Base-by-base conservation (phyloP, 2,888 invertebrate species). In the Thymelicus acteon region DNA sequence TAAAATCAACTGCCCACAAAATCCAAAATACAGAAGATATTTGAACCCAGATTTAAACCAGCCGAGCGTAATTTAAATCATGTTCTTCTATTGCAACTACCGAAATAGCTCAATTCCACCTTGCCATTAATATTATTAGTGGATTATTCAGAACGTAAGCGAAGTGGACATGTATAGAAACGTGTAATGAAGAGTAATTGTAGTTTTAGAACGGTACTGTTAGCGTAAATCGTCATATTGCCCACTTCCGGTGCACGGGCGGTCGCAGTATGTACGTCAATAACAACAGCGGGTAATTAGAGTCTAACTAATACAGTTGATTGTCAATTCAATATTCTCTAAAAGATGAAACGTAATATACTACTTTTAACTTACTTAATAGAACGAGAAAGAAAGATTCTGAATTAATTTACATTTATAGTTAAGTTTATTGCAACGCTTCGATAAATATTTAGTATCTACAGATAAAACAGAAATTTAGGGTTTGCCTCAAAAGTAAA, bases 171-270 rank as follows among this genome's bases (percentile, higher is more conserved):
- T 62, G 62, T 48, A 62, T 62, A n/a, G 62, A 61, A 61, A 62
- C 49, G 48, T 63, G 37, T 52, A 52, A 63, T 63, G 63, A 52
- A 49, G 63, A 67, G 47, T 67, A 67, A 67, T 67, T 60, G 58
- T 67, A 31, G 64, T 65, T 52, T 58, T 47, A 71, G 70, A 65
- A 65, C 70, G 52, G 65, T 71, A 71, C 70, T 54, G 70, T 65
- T 60, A 71, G 60, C 64, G 70, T 71, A 64, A 71, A 71, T 71
- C 65, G 70, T 71, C 64, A 71, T 70, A 70, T 70, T 70, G 70
- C 70, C 64, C 60, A 5, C 64, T 70, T 70, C 70, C 70, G 64
- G 60, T 69, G 63, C 48, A n/a, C 15, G 48, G 13, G 24, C 54
- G 40, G 40, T 40, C 61, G 15, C 60, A 12, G 44, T 47, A 44